Conservation (phyloP, 2,113 vertebrate species). For the Atrichornis clamosus region DNA sequence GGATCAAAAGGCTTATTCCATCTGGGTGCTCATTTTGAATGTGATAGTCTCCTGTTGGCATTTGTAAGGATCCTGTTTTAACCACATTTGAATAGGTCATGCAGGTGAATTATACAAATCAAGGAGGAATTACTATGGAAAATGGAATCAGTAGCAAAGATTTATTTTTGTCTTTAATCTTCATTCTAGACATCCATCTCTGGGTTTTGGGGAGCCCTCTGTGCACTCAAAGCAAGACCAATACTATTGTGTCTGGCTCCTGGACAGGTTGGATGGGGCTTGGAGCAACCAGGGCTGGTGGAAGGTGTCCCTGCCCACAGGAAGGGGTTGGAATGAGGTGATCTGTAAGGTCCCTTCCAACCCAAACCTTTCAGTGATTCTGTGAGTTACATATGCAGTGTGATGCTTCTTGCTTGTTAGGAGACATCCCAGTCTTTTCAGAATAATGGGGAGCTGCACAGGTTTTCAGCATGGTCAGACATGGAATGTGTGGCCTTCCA, state of each 20-base stretch:
- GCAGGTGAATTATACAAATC: not conserved
- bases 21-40: not conserved
- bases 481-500: not conserved
- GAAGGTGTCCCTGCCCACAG: not conserved
- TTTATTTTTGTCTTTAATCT: not conserved
- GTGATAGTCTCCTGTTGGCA: not conserved
- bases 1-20: not conserved
- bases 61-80: not conserved
- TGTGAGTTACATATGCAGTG: not conserved
- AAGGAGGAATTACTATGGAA: not conserved
- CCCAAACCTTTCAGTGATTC: not conserved
- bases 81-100: not conserved
- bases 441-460: not conserved
- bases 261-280: not conserved
- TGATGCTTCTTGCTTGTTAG: not conserved
- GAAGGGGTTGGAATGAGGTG: not conserved
- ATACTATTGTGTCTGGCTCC: not conserved
- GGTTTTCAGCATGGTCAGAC: not conserved
- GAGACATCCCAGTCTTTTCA: not conserved
- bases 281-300: not conserved
- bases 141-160: not conserved
- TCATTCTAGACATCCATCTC: not conserved
- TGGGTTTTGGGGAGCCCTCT: not conserved
- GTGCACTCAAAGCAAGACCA: not conserved
- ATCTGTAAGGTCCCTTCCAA: not conserved